A percentile compares a stretch with the other conserved stretches of the same genome.
Evolutionary conservation across 2,797 vertebrate species (phyloP).

Genomic region (Callimico goeldii): DNA sequence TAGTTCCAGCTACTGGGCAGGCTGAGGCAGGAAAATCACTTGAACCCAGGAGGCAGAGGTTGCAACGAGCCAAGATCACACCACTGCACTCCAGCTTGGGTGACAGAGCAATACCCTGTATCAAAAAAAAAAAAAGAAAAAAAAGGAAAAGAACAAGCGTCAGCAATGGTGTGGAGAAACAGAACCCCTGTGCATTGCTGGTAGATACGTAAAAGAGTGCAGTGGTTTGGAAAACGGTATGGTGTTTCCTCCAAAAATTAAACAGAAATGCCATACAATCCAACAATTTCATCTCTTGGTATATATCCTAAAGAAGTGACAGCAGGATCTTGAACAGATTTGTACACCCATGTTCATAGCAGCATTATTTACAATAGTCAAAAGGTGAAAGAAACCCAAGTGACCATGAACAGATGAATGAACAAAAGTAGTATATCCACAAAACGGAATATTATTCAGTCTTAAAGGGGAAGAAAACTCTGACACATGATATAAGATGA

Average conservation of each 20-base stretch:
- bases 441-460: background rate
- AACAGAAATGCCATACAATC: background rate
- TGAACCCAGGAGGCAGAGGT: background rate
- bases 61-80: background rate
- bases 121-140: background rate
- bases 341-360: background rate
- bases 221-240: background rate
- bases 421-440: background rate
- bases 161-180: background rate
- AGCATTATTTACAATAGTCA: background rate
- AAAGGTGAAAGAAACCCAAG: background rate
- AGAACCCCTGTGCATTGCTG: background rate
- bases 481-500: background rate
- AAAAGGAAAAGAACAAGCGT: background rate
- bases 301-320: background rate
- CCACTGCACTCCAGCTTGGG: background rate
- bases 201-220: background rate
- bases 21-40: background rate
- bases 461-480: background rate
- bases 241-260: background rate
- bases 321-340: background rate
- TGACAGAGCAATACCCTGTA: background rate
- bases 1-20: background rate
- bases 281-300: background rate
- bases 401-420: background rate